Conservation (phyloP, 2,797 vertebrate genomes). For the Cossypha polioptera region DNA sequence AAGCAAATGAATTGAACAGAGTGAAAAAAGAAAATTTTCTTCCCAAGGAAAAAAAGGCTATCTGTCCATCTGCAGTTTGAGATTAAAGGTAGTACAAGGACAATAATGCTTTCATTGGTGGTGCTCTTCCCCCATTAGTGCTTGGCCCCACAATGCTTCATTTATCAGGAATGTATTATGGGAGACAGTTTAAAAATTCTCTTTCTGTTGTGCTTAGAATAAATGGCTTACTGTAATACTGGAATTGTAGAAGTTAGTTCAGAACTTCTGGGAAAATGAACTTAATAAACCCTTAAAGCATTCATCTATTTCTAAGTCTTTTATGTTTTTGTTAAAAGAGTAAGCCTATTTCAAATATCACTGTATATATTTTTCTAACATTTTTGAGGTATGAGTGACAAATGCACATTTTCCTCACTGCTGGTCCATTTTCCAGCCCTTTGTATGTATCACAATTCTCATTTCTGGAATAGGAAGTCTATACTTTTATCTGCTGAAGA, state of each 20-base stretch:
- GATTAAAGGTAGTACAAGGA: constrained; percentile 5
- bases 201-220: constrained; percentile 60
- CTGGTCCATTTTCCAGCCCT: not conserved
- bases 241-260: constrained; percentile 59
- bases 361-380: not conserved
- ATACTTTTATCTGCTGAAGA: not conserved
- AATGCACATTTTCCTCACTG: not conserved
- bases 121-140: constrained; percentile 8
- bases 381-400: not conserved
- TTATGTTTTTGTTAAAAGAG: not conserved
- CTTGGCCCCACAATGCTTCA: constrained; percentile 25
- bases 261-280: constrained; percentile 72
- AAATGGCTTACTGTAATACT: constrained; percentile 73
- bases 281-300: constrained; percentile 23
- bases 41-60: not conserved
- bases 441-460: not conserved
- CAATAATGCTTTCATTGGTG: constrained; percentile 33
- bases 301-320: constrained; percentile 32
- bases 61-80: constrained; percentile 2
- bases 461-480: not conserved
- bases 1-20: not conserved
- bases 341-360: constrained; percentile 11
- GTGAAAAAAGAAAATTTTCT: not conserved
- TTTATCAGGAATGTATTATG: constrained; percentile 59
- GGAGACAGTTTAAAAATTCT: constrained; percentile 58